phyloP scores from a whole-genome alignment of 2,113 vertebrate species.

The Ailuropoda melanoleuca region DNA sequence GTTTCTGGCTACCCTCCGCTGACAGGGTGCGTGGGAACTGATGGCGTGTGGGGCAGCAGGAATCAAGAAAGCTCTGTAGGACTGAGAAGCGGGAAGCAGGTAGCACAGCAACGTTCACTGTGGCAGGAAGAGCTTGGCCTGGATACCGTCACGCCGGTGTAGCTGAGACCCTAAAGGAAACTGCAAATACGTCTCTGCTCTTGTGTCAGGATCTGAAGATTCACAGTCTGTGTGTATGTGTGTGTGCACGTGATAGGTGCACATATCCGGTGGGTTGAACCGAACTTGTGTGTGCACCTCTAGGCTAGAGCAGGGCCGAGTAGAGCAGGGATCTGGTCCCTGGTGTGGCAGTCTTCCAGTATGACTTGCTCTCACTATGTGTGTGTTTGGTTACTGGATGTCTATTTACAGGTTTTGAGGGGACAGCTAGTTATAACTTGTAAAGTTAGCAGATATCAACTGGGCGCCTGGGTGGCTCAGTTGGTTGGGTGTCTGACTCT shows the following conservation, averaged over 20 bases:
- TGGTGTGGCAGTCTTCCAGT: too few species aligned
- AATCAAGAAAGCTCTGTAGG: background rate
- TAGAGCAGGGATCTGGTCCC: too few species aligned
- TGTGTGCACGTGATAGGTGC: rapidly evolving
- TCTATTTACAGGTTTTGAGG: background rate
- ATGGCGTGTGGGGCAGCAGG: background rate
- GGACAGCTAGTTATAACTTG: background rate
- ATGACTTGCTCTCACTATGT: background rate
- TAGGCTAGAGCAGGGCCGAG: rapidly evolving
- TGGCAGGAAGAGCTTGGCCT: rapidly evolving
- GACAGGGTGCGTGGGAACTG: background rate
- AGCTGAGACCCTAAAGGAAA: background rate
- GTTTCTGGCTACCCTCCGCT: background rate
- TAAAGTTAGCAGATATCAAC: background rate
- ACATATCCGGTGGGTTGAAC: background rate
- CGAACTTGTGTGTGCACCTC: background rate
- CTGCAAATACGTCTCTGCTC: rapidly evolving
- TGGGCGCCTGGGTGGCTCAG: too few species aligned
- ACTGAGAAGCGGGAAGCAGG: background rate
- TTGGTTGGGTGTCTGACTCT: background rate
- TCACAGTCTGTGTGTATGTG: background rate
- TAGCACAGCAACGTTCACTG: too few species aligned
- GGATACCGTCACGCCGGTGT: background rate
- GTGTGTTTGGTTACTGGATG: background rate
- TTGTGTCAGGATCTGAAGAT: background rate